Conservation (phyloP, 2,797 vertebrate genomes). For the Pangasius sanitwongsei region DNA sequence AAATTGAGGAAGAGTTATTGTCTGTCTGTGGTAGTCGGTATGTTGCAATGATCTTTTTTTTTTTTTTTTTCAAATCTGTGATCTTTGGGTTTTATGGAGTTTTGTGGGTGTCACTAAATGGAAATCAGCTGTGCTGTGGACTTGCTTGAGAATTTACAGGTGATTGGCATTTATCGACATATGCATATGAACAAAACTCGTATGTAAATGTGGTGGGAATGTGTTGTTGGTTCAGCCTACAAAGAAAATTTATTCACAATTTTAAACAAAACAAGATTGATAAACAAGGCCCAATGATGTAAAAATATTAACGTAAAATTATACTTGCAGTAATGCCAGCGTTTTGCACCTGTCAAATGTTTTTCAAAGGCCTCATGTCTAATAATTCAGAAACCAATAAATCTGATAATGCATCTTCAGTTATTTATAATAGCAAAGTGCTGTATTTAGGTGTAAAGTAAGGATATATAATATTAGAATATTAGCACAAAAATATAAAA, state of each 20-base stretch:
- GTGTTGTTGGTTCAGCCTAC: neutral
- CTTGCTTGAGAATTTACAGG: neutral
- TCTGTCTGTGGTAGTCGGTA: neutral
- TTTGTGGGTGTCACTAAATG: neutral
- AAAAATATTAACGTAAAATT: neutral
- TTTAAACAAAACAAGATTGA: neutral
- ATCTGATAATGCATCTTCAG: neutral
- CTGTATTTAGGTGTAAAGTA: neutral
- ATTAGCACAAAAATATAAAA: neutral
- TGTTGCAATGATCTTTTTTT: neutral
- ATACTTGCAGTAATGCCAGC: neutral
- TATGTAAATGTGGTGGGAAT: neutral
- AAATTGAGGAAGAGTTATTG: neutral
- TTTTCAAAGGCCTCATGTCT: neutral
- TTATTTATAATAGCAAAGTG: neutral
- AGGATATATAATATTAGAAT: neutral
- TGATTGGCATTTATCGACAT: neutral
- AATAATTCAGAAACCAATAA: neutral
- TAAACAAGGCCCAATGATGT: neutral
- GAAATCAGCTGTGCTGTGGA: neutral
- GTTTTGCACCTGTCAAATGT: neutral
- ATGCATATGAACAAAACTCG: neutral
- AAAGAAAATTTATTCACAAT: neutral
- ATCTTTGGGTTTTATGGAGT: neutral
- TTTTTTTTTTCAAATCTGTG: neutral